Evolutionary conservation across 2,888 invertebrate species (phyloP).

Genomic region (Branchellion lobata): DNA sequence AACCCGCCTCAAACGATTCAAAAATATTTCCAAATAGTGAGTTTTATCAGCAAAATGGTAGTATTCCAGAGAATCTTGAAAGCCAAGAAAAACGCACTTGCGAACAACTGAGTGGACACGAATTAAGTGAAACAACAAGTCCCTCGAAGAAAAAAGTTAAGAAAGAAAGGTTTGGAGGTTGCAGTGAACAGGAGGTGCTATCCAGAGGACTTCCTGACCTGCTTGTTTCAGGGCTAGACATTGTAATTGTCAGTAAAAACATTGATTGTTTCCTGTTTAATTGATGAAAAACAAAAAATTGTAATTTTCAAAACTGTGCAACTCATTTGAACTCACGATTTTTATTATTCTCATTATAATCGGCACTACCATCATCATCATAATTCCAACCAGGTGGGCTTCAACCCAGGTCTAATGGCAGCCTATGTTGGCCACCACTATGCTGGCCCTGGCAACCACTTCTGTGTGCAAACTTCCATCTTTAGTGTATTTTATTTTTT

Average conservation of each 20-base stretch:
- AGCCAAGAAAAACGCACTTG: no score
- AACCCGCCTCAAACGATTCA: no score
- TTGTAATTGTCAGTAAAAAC: conserved; percentile 80
- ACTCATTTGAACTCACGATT: no score
- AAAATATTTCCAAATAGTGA: no score
- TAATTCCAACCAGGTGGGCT: conserved; percentile 91
- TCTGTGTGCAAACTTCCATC: conserved; percentile 70
- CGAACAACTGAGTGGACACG: no score
- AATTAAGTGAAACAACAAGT: no score
- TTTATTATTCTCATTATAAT: no score
- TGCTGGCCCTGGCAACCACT: conserved; percentile 97
- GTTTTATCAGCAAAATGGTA: no score
- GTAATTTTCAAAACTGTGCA: no score
- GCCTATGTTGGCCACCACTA: conserved; percentile 98
- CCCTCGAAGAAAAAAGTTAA: conserved; percentile 69
- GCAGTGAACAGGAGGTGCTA: conserved; percentile 93
- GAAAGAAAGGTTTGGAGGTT: conserved; percentile 60
- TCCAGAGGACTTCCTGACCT: conserved; percentile 91
- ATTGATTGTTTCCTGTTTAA: background rate
- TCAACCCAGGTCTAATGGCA: conserved; percentile 94
- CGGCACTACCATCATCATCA: no score
- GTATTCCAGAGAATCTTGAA: no score
- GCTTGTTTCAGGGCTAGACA: conserved; percentile 87
- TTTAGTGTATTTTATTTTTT: background rate
- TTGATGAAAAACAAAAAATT: no score